A percentile compares a stretch with the other conserved stretches of the same genome.
phyloP scores from a whole-genome alignment of 2,888 invertebrate genomes.

The Empis livida region DNA sequence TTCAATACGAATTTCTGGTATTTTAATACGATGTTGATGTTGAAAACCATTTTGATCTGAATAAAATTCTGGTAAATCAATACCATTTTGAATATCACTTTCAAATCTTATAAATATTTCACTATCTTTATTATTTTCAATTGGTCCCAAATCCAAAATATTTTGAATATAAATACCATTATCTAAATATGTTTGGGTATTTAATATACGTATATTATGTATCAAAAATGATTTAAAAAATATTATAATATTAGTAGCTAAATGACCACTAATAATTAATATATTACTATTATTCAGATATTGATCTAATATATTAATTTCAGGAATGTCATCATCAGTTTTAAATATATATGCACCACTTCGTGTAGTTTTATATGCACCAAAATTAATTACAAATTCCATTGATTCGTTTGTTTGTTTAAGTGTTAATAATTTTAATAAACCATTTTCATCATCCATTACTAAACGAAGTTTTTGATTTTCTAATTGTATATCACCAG shows the following conservation, averaged over 20 bases:
- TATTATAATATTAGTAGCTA: conserved; percentile 73
- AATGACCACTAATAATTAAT: conserved; percentile 71
- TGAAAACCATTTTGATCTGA: conserved; percentile 92
- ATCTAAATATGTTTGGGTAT: conserved; percentile 53
- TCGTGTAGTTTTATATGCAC: conserved; percentile 82
- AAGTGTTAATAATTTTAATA: conserved; percentile 65
- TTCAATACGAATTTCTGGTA: conserved; percentile 47
- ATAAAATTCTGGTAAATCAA: conserved; percentile 62
- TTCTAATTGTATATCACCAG: conserved; percentile 72
- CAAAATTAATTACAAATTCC: conserved; percentile 68
- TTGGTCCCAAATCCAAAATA: conserved; percentile 68
- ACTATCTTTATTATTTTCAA: conserved; percentile 77
- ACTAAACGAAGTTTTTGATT: conserved; percentile 65
- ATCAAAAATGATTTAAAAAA: conserved; percentile 65
- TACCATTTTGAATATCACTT: conserved; percentile 68
- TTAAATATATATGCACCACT: conserved; percentile 95
- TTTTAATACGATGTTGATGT: conserved; percentile 65
- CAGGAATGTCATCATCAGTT: conserved; percentile 63
- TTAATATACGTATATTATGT: conserved; percentile 69
- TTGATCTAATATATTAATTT: conserved; percentile 62
- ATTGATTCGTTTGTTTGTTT: conserved; percentile 62
- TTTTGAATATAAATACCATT: conserved; percentile 72
- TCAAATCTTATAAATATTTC: conserved; percentile 86
- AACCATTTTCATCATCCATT: conserved; percentile 70
- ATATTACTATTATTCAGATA: conserved; percentile 66